phyloP scores from a whole-genome alignment of 2,888 invertebrate genomes.

The Mellilla xanthometata region DNA sequence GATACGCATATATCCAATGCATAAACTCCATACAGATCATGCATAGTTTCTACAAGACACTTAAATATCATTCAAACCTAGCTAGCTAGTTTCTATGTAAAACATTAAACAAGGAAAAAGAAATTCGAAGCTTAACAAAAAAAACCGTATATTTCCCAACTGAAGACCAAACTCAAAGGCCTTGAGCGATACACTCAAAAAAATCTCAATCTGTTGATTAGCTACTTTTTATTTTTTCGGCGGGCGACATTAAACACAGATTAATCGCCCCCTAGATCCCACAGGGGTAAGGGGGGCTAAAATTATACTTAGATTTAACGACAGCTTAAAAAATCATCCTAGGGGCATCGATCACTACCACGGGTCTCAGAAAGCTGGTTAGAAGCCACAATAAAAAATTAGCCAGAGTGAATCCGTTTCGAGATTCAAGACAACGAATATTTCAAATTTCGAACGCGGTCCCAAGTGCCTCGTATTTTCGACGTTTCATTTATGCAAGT shows the following conservation, averaged over 20 bases:
- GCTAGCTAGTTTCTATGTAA: no score
- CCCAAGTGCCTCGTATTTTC: conserved; percentile 54
- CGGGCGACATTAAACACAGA: conserved; percentile 77
- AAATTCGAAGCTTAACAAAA: no score
- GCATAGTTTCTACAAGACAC: no score
- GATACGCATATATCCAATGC: no score
- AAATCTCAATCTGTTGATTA: conserved; percentile 77
- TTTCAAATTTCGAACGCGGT: conserved; percentile 42
- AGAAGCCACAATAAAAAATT: conserved; percentile 50
- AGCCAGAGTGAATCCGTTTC: conserved; percentile 54
- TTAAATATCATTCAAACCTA: no score
- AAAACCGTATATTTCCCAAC: no score
- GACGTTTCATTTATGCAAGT: conserved; percentile 54
- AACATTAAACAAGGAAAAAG: no score
- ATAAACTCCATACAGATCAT: no score
- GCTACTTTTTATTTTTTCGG: conserved; percentile 71
- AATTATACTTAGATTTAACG: conserved; percentile 72
- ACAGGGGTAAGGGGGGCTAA: conserved; percentile 48
- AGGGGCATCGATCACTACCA: conserved; percentile 38
- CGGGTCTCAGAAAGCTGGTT: conserved; percentile 32
- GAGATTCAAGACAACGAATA: conserved; percentile 36
- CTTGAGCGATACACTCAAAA: conserved; percentile 45
- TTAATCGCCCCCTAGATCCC: conserved; percentile 71
- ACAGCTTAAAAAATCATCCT: conserved; percentile 68
- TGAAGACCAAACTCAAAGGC: conserved; percentile 36